Evolutionary conservation across 2,113 vertebrate genomes (phyloP).

Genomic region (Podocnemis expansa): DNA sequence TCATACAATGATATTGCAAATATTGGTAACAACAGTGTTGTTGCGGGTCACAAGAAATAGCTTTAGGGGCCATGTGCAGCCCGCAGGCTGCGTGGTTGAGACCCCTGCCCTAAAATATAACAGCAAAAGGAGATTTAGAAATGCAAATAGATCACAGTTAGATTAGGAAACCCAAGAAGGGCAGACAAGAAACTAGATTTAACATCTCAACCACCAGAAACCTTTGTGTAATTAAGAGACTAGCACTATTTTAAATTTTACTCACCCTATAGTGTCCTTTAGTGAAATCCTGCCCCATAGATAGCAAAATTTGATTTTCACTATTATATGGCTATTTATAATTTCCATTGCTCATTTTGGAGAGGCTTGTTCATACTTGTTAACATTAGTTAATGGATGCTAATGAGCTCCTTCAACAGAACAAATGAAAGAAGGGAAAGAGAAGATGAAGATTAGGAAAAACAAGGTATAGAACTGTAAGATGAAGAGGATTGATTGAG

Average conservation of each 20-base stretch:
- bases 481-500: neutral
- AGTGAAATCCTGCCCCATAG: neutral
- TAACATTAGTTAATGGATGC: slow-evolving; percentile 10
- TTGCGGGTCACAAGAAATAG: no score
- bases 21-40: no score
- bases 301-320: neutral
- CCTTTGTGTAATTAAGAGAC: slow-evolving; percentile 20
- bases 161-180: neutral
- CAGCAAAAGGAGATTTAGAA: neutral
- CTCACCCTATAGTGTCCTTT: neutral
- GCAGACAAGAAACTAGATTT: slow-evolving; percentile 6
- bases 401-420: slow-evolving; percentile 35
- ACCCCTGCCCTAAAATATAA: neutral
- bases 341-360: slow-evolving; percentile 2
- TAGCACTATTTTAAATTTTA: neutral
- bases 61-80: no score
- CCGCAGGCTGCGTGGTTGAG: no score
- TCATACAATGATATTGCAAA: no score
- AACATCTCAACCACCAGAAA: slow-evolving; percentile 15
- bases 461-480: neutral
- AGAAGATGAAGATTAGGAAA: neutral
- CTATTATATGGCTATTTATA: neutral
- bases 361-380: neutral
- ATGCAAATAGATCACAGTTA: neutral
- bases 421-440: neutral